Evolutionary conservation across 2,113 vertebrate species (phyloP).

Genomic region (Erythrolamprus reginae): DNA sequence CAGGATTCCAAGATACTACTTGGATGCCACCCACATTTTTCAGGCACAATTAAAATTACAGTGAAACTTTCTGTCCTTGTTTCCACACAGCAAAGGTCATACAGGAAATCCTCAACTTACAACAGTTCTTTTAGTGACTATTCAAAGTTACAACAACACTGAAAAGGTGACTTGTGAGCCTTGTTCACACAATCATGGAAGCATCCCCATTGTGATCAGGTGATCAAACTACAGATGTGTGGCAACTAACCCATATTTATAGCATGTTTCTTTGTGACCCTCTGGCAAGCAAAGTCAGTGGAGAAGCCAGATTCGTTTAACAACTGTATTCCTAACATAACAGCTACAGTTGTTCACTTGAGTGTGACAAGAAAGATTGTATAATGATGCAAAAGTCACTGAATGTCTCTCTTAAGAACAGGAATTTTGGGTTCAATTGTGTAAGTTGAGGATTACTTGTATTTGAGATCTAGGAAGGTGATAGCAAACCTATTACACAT

Average conservation of each 20-base stretch:
- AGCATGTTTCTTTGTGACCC: neutral
- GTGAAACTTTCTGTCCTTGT: neutral
- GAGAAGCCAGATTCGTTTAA: neutral
- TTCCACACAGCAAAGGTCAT: neutral
- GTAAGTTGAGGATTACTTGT: too few relatives aligned
- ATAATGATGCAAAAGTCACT: too few relatives aligned
- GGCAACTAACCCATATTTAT: neutral
- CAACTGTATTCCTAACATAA: too few relatives aligned
- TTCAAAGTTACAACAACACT: neutral
- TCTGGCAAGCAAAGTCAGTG: neutral
- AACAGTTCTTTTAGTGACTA: too few relatives aligned
- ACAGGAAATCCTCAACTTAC: neutral
- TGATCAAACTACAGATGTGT: neutral
- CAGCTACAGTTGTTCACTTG: too few relatives aligned
- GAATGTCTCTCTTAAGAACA: too few relatives aligned
- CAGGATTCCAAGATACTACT: neutral
- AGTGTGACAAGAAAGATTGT: too few relatives aligned
- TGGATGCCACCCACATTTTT: neutral
- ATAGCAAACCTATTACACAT: too few relatives aligned
- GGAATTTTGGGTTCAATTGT: too few relatives aligned
- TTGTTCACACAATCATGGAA: neutral
- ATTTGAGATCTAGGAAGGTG: too few relatives aligned
- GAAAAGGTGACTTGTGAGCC: neutral
- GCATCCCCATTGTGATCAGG: neutral
- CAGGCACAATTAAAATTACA: neutral